Percentiles rank a stretch among this genome's conserved stretches.
Evolutionary conservation across 2,888 invertebrate species (phyloP).

Genomic region (Orgyia antiqua): DNA sequence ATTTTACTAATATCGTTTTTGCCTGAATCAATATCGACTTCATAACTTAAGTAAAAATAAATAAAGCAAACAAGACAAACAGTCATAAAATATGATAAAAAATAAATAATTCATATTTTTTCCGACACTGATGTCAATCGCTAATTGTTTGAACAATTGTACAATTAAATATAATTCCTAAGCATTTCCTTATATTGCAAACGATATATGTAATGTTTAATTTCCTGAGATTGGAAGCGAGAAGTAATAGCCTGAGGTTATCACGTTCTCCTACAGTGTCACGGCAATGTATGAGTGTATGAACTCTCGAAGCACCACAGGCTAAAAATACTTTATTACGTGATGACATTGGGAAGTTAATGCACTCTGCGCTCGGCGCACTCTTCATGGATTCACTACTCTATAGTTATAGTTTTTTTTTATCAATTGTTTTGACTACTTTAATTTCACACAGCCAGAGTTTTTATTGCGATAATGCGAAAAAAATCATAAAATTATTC

Average conservation of each 20-base stretch:
- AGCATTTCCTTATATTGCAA: conserved; percentile 50
- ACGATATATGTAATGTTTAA: conserved; percentile 19
- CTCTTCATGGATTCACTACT: conserved; percentile 54
- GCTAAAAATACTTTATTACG: conserved; percentile 72
- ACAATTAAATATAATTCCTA: conserved; percentile 48
- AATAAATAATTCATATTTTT: conserved; percentile 16
- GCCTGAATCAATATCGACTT: too few relatives aligned
- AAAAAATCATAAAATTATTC: conserved; percentile 38
- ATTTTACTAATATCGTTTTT: too few relatives aligned
- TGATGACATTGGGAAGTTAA: conserved; percentile 77
- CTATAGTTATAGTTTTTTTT: conserved; percentile 38
- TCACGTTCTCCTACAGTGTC: conserved; percentile 26
- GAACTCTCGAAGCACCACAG: conserved; percentile 31
- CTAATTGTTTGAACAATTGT: conserved; percentile 52
- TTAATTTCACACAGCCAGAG: too few relatives aligned
- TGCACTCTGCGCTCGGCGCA: conserved; percentile 66
- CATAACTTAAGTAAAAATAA: too few relatives aligned
- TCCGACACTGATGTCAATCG: conserved; percentile 9
- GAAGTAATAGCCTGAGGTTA: conserved; percentile 25
- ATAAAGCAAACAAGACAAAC: too few relatives aligned
- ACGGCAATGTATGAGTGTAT: conserved; percentile 23
- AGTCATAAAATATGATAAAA: too few relatives aligned
- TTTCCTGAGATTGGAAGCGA: conserved; percentile 31
- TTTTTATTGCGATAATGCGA: conserved; percentile 46
- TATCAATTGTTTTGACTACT: conserved; percentile 63